Percentiles rank a stretch among this genome's conserved stretches.
Conservation (phyloP, 2,888 invertebrate genomes). For the Blomia tropicalis region DNA sequence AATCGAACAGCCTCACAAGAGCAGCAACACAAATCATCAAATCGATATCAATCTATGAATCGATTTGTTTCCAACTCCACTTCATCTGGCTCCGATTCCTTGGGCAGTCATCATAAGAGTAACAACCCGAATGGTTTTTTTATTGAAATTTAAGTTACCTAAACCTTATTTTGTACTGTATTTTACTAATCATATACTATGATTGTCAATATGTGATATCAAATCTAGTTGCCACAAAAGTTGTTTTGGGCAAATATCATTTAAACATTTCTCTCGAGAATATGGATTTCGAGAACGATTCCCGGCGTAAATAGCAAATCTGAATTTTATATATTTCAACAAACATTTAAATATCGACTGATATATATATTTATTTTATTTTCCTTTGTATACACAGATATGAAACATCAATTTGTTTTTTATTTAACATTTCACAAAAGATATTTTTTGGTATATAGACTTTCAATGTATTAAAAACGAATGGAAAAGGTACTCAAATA, state of each 20-base stretch:
- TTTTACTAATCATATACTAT: not conserved
- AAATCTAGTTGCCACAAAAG: not conserved
- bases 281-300: no score
- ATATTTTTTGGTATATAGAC: no score
- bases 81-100: not conserved
- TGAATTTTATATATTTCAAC: not conserved
- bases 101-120: no score
- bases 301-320: no score
- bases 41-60: no score
- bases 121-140: conserved; percentile 9
- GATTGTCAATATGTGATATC: conserved; percentile 12
- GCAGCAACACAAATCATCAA: no score
- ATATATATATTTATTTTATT: no score
- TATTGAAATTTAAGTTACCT: conserved; percentile 10
- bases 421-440: not conserved
- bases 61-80: not conserved
- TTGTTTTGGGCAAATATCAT: not conserved
- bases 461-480: no score
- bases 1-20: no score
- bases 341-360: no score
- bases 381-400: not conserved
- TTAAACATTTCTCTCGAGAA: not conserved
- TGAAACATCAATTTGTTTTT: not conserved
- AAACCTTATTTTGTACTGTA: not conserved
- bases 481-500: no score